A percentile compares a stretch with the other conserved stretches of the same genome.
Conservation (phyloP, 92 coral and sea anemone genomes). For the Palythoa heliodiscus region DNA sequence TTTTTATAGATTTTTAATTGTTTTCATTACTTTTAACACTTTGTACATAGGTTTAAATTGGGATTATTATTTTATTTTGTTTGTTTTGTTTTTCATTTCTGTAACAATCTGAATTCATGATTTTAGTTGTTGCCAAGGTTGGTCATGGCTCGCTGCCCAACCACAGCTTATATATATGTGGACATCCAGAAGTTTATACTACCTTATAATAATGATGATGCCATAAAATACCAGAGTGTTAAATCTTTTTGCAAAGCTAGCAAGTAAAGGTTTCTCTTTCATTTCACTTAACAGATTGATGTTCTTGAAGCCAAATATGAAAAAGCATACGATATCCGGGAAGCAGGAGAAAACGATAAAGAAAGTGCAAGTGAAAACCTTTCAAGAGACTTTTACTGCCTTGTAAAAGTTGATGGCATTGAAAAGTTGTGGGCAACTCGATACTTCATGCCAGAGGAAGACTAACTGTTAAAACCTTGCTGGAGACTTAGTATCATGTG, state of each 20-base stretch:
- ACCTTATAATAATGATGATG: background rate
- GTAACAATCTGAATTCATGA: no score
- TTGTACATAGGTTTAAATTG: no score
- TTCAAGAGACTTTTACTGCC: slow-evolving; percentile 69
- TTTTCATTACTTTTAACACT: no score
- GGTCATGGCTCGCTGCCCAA: no score
- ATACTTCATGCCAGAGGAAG: slow-evolving; percentile 87
- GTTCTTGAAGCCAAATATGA: slow-evolving; percentile 87
- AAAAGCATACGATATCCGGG: slow-evolving; percentile 80
- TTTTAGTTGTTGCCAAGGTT: no score
- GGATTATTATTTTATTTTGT: no score
- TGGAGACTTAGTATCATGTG: background rate
- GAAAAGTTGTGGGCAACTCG: slow-evolving; percentile 86
- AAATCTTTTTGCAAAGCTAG: background rate
- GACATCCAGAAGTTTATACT: no score
- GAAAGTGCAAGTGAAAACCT: slow-evolving; percentile 61
- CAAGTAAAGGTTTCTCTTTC: background rate
- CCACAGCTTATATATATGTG: no score
- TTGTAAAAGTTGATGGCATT: slow-evolving; percentile 79
- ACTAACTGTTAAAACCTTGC: slow-evolving; percentile 5
- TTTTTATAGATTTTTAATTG: no score
- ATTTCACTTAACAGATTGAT: slow-evolving; percentile 62
- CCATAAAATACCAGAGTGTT: background rate
- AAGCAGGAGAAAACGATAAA: slow-evolving; percentile 36
- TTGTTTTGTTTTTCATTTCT: no score